These are phyloP conservation scores for Pristiophorus japonicus DNA, from an alignment of 2,113 vertebrate genomes.

Conservation along the genomic window DNA sequence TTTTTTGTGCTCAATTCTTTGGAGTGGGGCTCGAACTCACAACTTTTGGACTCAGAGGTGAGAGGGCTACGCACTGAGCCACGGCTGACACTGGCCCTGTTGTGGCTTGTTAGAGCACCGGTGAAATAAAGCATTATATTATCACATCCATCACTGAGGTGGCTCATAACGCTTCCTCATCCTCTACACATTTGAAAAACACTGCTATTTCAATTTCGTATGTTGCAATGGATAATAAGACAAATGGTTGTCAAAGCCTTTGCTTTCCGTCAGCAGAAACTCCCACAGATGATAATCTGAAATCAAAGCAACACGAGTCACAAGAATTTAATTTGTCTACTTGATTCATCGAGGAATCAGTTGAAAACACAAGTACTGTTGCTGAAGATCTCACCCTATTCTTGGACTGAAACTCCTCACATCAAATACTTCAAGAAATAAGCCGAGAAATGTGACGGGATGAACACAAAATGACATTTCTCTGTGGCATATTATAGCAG, in stretches of 20 bases:
- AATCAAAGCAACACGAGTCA: neutral
- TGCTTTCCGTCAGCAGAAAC: neutral
- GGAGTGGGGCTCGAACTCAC: neutral
- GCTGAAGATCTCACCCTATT: neutral
- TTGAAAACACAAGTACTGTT: neutral
- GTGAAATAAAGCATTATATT: neutral
- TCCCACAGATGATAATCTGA: neutral
- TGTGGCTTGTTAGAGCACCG: neutral
- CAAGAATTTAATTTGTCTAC: neutral
- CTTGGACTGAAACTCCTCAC: neutral
- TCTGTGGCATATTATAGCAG: neutral
- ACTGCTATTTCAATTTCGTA: neutral
- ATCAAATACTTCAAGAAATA: neutral
- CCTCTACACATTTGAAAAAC: neutral
- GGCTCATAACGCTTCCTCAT: too few species aligned
- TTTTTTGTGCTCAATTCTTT: neutral
- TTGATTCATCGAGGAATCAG: neutral
- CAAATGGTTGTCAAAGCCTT: neutral
- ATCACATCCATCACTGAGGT: too few species aligned
- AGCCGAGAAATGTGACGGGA: neutral
- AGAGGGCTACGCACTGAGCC: neutral
- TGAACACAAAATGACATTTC: neutral
- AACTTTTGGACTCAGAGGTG: neutral
- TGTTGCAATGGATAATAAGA: neutral
- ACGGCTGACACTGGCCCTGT: neutral